These are phyloP conservation scores for Nymphalis polychloros DNA, from an alignment of 2,888 invertebrate species.

Conservation along the genomic window DNA sequence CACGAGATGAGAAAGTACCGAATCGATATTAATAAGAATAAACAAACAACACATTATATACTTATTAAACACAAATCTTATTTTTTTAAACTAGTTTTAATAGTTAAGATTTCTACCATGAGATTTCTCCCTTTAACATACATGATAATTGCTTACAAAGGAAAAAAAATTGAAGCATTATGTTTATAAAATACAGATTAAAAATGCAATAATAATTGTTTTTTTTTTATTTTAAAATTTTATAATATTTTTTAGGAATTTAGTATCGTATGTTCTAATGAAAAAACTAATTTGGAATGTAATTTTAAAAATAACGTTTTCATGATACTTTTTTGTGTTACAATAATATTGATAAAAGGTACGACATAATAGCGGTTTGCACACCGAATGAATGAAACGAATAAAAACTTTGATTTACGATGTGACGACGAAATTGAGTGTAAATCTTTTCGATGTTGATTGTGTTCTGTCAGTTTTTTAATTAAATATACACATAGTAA, in stretches of 20 bases:
- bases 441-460: slow-evolving; percentile 48
- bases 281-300: background rate
- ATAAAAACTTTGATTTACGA: slow-evolving; percentile 43
- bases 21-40: background rate
- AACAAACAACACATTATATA: background rate
- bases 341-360: slow-evolving; percentile 8
- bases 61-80: background rate
- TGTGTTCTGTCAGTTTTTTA: slow-evolving; percentile 32
- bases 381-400: slow-evolving; percentile 25
- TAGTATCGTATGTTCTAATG: background rate
- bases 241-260: background rate
- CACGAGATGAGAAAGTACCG: background rate
- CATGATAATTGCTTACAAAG: too few species aligned
- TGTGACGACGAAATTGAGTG: slow-evolving; percentile 53
- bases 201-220: too few species aligned
- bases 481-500: background rate
- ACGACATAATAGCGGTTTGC: slow-evolving; percentile 27
- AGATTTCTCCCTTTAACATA: too few species aligned
- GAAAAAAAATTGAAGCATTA: too few species aligned
- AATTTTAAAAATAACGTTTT: too few species aligned
- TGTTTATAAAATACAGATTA: too few species aligned
- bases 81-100: background rate
- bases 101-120: too few species aligned
- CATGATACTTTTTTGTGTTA: slow-evolving; percentile 9
- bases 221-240: background rate